Evolutionary conservation across 2,888 invertebrate genomes (phyloP).

Genomic region (Seira musarum): DNA sequence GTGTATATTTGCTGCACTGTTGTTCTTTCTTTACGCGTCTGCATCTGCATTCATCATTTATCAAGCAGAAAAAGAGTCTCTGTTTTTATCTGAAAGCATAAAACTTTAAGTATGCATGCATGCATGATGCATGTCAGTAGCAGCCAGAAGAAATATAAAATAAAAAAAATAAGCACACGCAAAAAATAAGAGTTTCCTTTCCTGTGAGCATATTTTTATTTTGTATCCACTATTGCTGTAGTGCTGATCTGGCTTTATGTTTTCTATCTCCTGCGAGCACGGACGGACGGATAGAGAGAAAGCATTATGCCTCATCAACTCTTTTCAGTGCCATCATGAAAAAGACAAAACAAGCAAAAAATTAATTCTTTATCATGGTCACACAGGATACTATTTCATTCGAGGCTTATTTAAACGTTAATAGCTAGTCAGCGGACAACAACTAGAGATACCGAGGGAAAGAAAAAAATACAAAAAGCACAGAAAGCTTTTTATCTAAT

Average conservation of each 20-base stretch:
- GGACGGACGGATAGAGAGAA: neutral
- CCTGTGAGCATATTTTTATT: neutral
- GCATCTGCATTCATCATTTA: constrained; percentile 16
- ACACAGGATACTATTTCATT: constrained; percentile 5
- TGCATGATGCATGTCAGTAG: constrained; percentile 13
- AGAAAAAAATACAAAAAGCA: neutral
- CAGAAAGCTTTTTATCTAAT: neutral
- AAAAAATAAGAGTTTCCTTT: constrained; percentile 9
- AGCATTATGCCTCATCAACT: constrained; percentile 2
- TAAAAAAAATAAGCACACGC: constrained; percentile 13
- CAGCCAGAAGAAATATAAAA: no score
- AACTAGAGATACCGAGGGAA: no score
- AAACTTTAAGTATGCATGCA: constrained; percentile 3
- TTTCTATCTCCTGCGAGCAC: no score
- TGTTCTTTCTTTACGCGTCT: neutral
- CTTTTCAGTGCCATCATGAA: neutral
- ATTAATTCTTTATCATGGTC: constrained; percentile 9
- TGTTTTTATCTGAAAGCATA: neutral
- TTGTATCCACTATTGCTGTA: neutral
- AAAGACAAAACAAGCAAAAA: neutral
- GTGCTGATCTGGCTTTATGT: no score
- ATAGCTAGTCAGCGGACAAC: no score
- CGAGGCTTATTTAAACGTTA: no score
- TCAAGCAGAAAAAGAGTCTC: constrained; percentile 10
- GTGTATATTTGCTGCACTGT: neutral